Evolutionary conservation across 2,888 invertebrate genomes (phyloP), one percentile per base, ranked within the genome.

Genomic region (Anorthoa munda): DNA sequence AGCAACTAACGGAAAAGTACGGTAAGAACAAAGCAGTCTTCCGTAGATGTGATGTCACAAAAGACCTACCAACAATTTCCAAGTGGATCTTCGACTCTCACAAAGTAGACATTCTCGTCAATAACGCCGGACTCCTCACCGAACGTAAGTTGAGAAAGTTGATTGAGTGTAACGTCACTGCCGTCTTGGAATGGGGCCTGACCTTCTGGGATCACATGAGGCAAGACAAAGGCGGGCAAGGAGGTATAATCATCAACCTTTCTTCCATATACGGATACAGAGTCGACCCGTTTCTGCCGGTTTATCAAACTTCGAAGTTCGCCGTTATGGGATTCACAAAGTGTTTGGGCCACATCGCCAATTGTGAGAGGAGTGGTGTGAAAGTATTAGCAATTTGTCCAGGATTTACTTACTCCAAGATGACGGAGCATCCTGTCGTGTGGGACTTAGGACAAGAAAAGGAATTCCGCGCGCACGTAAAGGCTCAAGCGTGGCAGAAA

Each of bases 241-340:
- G 97, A 15, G 97, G 97, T 1, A 96, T 96, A 0, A 96, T 98
- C 63, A 94, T 98, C n/a, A 98, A 98, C 88, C 93, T 97, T 31
- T 95, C 97, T 1, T 97, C 97, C 0, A 96, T 97, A 31, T 95
- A 97, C 75, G 97, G 97, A 0, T 94, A 96, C 61, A 93, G 94
- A 83, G 91, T 96, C 0, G 92, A 96, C 56, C 95, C 95, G 45
- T 96, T 94, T 46, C 87, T 95, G 21, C 97, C 97, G 0, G 91
- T 97, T n/a, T 97, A 97, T 87, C 96, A 96, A 39, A 97, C 97
- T 1, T 97, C 97, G 0, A 97, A 97, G 89, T 96, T 95, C 75
- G 97, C 97, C 13, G 96, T 97, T 4, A 90, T 95, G 75, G 97
- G 97, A 11, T 93, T 97, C 78, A 95, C 96, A 18, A 95, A 94